Conservation (phyloP, 2,797 vertebrate genomes). For the Trematocara caparti region DNA sequence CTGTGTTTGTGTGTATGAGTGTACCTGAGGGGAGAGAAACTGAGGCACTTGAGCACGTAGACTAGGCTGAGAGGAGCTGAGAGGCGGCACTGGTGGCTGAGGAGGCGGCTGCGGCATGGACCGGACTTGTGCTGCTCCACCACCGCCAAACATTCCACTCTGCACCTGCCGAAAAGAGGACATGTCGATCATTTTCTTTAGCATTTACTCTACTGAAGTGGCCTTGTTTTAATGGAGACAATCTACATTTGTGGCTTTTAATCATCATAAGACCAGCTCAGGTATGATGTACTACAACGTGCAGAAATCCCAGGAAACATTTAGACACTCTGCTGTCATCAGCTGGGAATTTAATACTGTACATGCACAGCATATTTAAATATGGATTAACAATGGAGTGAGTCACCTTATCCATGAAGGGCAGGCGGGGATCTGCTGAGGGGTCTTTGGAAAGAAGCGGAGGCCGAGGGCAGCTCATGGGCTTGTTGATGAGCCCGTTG, state of each 20-base stretch:
- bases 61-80: slow-evolving; percentile 98
- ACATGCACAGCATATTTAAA: neutral
- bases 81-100: slow-evolving; percentile 94
- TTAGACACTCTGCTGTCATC: neutral
- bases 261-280: neutral
- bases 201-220: neutral
- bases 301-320: neutral
- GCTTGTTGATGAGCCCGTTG: slow-evolving; percentile 90
- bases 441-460: slow-evolving; percentile 96
- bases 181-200: neutral
- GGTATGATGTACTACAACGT: neutral
- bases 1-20: neutral
- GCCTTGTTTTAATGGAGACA: neutral
- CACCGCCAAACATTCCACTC: slow-evolving; percentile 98
- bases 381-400: neutral
- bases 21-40: slow-evolving; percentile 90
- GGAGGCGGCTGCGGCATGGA: slow-evolving; percentile 79
- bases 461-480: slow-evolving; percentile 89
- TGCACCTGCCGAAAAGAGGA: slow-evolving; percentile 79
- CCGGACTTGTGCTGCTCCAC: slow-evolving; percentile 78
- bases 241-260: neutral
- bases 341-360: neutral
- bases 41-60: slow-evolving; percentile 99
- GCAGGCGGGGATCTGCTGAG: slow-evolving; percentile 86
- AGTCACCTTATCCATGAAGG: slow-evolving; percentile 94